A percentile compares a stretch with the other conserved stretches of the same genome.
Conservation (phyloP, 2,888 invertebrate genomes). For the Drosophila pegasa region DNA sequence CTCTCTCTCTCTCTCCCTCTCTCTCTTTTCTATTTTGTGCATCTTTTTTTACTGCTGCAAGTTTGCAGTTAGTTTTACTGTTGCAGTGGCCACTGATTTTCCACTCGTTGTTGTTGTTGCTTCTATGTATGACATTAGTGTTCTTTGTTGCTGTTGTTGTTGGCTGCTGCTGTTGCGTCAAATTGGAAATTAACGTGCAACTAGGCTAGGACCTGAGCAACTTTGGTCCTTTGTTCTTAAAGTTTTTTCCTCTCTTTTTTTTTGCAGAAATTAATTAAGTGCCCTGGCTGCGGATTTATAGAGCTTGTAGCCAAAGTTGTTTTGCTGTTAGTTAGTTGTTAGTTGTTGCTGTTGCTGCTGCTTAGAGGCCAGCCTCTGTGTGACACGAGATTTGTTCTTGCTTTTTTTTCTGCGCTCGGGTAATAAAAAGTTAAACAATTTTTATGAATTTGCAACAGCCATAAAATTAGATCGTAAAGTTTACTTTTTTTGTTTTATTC, state of each 20-base stretch:
- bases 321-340: slow-evolving; percentile 29
- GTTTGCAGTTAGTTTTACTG: slow-evolving; percentile 78
- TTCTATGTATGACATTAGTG: slow-evolving; percentile 72
- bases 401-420: slow-evolving; percentile 16
- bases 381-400: slow-evolving; percentile 50
- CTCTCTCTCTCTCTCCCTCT: too few relatives aligned
- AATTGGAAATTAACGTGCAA: slow-evolving; percentile 78
- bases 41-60: slow-evolving; percentile 55
- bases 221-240: slow-evolving; percentile 76
- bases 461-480: slow-evolving; percentile 69
- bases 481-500: slow-evolving; percentile 17
- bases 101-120: slow-evolving; percentile 39
- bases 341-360: slow-evolving; percentile 30
- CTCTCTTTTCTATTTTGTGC: slow-evolving; percentile 17
- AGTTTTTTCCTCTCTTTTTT: slow-evolving; percentile 49
- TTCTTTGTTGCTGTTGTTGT: slow-evolving; percentile 23
- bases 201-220: slow-evolving; percentile 64
- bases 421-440: slow-evolving; percentile 49
- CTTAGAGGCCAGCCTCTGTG: slow-evolving; percentile 37
- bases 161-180: slow-evolving; percentile 57
- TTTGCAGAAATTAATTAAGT: slow-evolving; percentile 76
- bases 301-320: slow-evolving; percentile 67
- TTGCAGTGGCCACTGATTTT: slow-evolving; percentile 60
- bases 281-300: slow-evolving; percentile 68
- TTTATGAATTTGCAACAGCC: slow-evolving; percentile 60